Percentiles rank a stretch among this genome's conserved stretches.
These are phyloP conservation scores for Proteles cristata DNA, from an alignment of 2,113 vertebrate species.

Conservation along the genomic window DNA sequence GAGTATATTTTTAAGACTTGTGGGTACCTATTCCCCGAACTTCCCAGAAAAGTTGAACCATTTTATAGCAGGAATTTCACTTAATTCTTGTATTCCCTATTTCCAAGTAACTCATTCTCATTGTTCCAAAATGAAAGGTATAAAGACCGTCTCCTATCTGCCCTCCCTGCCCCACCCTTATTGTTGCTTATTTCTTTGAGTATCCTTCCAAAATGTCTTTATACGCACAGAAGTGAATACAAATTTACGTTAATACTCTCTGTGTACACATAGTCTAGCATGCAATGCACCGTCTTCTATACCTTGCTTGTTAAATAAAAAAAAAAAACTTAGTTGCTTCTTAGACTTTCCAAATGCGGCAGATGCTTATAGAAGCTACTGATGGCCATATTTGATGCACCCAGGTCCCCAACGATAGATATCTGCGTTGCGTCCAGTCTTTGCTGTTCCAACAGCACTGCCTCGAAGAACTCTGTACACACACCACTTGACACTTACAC, in stretches of 20 bases:
- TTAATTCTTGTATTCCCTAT: background rate
- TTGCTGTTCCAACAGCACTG: background rate
- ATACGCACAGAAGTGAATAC: background rate
- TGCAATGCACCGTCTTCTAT: background rate
- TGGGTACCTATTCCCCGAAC: background rate
- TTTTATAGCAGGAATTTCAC: background rate
- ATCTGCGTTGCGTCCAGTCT: background rate
- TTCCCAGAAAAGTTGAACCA: background rate
- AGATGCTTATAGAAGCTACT: background rate
- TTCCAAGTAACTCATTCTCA: background rate
- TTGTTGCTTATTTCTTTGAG: background rate
- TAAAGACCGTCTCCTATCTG: background rate
- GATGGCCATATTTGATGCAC: background rate
- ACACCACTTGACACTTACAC: rapidly evolving
- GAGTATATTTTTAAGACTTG: background rate
- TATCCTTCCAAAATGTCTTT: background rate
- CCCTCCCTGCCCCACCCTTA: rapidly evolving
- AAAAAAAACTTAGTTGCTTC: background rate
- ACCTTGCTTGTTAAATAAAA: background rate
- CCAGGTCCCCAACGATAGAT: background rate
- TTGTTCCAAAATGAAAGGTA: background rate
- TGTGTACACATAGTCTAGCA: background rate
- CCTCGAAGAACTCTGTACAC: background rate
- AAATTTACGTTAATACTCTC: background rate
- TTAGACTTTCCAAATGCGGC: background rate